phyloP scores from a whole-genome alignment of 2,888 invertebrate genomes.

The Athetis lepigone region DNA sequence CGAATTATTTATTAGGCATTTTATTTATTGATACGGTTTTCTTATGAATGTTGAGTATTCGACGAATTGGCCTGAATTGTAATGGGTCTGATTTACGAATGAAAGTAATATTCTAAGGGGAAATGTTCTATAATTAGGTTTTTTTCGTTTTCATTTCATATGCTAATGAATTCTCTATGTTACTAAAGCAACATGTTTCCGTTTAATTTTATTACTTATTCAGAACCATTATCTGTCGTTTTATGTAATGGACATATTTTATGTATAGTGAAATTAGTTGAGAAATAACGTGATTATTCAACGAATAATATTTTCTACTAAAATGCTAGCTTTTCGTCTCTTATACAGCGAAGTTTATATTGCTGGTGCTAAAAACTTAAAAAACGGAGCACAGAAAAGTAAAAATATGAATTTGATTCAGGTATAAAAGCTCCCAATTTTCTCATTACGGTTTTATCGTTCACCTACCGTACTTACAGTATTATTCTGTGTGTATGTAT shows the following conservation, averaged over 20 bases:
- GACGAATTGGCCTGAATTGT: slow-evolving; percentile 30
- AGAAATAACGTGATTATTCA: neutral
- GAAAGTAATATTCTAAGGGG: slow-evolving; percentile 13
- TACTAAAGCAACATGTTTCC: neutral
- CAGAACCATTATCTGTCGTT: neutral
- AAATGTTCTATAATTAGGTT: slow-evolving; percentile 24
- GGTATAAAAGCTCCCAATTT: neutral
- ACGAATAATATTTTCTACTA: neutral
- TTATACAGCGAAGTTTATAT: neutral
- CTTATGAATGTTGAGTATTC: slow-evolving; percentile 38
- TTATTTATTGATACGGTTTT: slow-evolving; percentile 38
- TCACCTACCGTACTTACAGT: too few relatives aligned
- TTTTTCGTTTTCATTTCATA: neutral
- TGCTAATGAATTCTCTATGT: neutral
- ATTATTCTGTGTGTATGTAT: too few relatives aligned
- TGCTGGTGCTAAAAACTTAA: neutral
- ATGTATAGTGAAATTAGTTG: neutral
- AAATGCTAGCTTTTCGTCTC: neutral
- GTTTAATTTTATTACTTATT: neutral
- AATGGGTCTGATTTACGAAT: slow-evolving; percentile 26
- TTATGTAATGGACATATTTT: neutral
- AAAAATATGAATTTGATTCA: neutral
- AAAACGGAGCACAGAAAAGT: neutral
- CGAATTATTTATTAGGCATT: slow-evolving; percentile 28
- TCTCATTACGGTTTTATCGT: too few relatives aligned